Base-by-base conservation (phyloP, 2,113 vertebrate genomes). In the Pelvicachromis taeniatus region DNA sequence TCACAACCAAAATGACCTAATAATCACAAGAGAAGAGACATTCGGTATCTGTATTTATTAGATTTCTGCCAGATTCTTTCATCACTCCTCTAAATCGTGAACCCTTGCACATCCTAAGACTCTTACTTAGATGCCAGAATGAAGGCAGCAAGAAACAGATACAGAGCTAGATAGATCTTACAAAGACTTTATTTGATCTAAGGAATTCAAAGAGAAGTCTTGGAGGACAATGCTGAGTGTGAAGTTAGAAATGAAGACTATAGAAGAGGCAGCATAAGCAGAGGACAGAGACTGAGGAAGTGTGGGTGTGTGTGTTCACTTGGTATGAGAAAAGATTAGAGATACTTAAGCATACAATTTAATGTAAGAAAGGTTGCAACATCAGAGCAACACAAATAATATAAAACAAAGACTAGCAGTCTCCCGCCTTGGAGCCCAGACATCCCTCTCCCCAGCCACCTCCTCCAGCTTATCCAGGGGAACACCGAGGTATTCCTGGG, bases 181-280 rank as follows among this genome's bases (percentile, higher is more conserved):
- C 40, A 53, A 21, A 85, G 77, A 54, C 84, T 81, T 61, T 81
- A 31, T 88, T 84, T 91, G 85, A 87, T 89, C 53, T 78, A 1
- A 78, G 29, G 52, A 40, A 78, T 73, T 89, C 80, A 89, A 75
- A 91, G 82, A 82, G 50, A 85, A 58, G 58, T 83, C 29, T 83
- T 48, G 40, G 63, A 89, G 85, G 77, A 84, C 78, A 45, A 63
- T 2, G 6, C 40, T 23, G 81, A 79, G 77, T 80, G 85, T 85
- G 53, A 78, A 55, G 77, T 48, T 59, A 70, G 35, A 77, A 77
- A 82, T 31, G 52, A 54, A 78, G 80, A 38, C 38, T 31, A 59
- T 56, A 54, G 81, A 78, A 56, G 77, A 83, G 56, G 56, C 38
- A 54, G 73, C 54, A 33, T n/a, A 55, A 87, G 81, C 59, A 38